A percentile compares a stretch with the other conserved stretches of the same genome.
These are phyloP conservation scores for Harpegnathos saltator DNA, from an alignment of 1,140 invertebrate genomes.

Conservation along the genomic window DNA sequence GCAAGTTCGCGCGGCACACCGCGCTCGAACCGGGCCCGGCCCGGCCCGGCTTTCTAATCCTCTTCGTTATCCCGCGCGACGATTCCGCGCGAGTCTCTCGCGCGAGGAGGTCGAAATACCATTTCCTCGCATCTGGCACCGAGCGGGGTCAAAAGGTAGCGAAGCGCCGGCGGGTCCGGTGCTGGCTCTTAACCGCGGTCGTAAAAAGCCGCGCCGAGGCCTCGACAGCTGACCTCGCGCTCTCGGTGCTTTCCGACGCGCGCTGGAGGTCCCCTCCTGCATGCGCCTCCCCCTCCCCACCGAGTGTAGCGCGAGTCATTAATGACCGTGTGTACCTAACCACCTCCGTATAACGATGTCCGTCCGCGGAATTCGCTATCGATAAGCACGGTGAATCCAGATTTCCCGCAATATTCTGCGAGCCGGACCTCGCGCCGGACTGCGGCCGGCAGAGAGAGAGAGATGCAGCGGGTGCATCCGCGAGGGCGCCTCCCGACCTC, in stretches of 20 bases:
- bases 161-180: conserved; percentile 55
- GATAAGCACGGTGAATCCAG: conserved; percentile 9
- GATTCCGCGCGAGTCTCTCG: conserved; percentile 1
- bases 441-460: too few relatives aligned
- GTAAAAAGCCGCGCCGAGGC: conserved; percentile 51
- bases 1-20: too few relatives aligned
- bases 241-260: conserved; percentile 66
- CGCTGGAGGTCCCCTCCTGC: background rate
- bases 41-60: too few relatives aligned
- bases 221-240: conserved; percentile 65
- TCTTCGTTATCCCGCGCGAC: background rate
- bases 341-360: conserved; percentile 8
- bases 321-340: conserved; percentile 22
- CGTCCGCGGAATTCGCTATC: conserved; percentile 1
- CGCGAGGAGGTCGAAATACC: conserved; percentile 29
- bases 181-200: conserved; percentile 54
- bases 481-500: too few relatives aligned
- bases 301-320: conserved; percentile 29
- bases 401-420: conserved; percentile 23
- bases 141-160: conserved; percentile 60
- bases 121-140: conserved; percentile 60
- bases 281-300: background rate
- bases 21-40: too few relatives aligned
- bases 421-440: too few relatives aligned
- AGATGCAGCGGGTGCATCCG: too few relatives aligned